A percentile compares a stretch with the other conserved stretches of the same genome.
Conservation (phyloP, 2,888 invertebrate genomes). For the Aphidoletes aphidimyza region DNA sequence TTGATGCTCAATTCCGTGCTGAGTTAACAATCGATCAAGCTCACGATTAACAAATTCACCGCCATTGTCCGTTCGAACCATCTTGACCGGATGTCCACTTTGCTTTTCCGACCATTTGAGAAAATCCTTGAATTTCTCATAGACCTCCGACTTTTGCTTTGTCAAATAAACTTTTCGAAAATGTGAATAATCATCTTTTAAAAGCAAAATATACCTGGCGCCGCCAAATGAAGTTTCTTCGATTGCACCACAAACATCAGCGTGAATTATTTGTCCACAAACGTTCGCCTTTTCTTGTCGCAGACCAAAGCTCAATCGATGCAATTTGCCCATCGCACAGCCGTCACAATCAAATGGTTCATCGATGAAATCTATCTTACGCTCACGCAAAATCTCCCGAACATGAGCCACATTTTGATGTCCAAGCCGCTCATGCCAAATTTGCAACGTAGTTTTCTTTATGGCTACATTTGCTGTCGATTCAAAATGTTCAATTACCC, state of each 20-base stretch:
- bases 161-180: too few species aligned
- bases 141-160: too few species aligned
- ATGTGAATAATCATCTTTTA: too few species aligned
- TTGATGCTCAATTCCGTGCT: too few species aligned
- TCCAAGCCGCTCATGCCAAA: conserved; percentile 58
- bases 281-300: background rate
- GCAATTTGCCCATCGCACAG: background rate
- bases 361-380: conserved; percentile 42
- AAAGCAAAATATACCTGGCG: background rate
- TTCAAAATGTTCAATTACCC: background rate
- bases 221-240: background rate
- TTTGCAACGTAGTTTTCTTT: background rate
- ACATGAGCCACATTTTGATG: background rate
- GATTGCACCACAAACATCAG: background rate
- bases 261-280: background rate
- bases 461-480: background rate
- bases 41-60: background rate
- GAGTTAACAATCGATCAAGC: too few species aligned
- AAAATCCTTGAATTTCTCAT: background rate
- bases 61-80: background rate
- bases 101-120: background rate
- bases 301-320: background rate
- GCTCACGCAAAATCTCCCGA: background rate
- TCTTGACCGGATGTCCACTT: background rate
- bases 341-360: background rate